Percentiles rank a stretch among this genome's conserved stretches.
These are phyloP conservation scores for Drosophila virilis DNA, from an alignment of 1,140 invertebrate genomes.

Conservation along the genomic window DNA sequence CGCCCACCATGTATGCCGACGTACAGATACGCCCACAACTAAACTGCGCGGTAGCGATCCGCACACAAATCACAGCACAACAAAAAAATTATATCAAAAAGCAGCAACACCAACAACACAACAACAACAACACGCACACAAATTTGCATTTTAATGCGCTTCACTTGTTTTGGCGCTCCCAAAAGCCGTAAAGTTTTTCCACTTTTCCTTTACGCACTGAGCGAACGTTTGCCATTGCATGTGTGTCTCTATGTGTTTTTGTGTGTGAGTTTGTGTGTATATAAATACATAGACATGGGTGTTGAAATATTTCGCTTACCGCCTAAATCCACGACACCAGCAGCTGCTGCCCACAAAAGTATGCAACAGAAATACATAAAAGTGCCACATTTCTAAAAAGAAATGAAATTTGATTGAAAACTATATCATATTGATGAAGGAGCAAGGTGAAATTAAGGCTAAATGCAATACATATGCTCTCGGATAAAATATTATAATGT, in stretches of 20 bases:
- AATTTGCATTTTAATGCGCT: conserved; percentile 83
- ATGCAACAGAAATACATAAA: conserved; percentile 16
- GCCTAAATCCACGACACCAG: conserved; percentile 30
- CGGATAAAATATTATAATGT: too few species aligned
- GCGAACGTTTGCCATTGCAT: conserved; percentile 5
- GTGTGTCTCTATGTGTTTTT: neutral
- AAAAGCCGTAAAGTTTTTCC: conserved; percentile 26
- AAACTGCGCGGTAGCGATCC: conserved; percentile 58
- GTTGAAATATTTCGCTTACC: conserved; percentile 37
- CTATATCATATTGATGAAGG: too few species aligned
- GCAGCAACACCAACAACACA: conserved; percentile 11
- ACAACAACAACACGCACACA: conserved; percentile 38
- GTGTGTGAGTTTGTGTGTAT: neutral
- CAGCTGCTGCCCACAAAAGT: conserved; percentile 29
- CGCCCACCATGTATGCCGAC: conserved; percentile 43
- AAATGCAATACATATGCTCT: too few species aligned
- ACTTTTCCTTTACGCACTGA: conserved; percentile 31
- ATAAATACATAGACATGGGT: conserved; percentile 4
- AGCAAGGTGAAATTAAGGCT: too few species aligned
- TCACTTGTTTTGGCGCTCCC: conserved; percentile 74
- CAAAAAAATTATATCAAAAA: conserved; percentile 37
- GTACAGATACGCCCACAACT: conserved; percentile 69
- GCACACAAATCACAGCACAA: conserved; percentile 68
- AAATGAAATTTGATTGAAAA: neutral
- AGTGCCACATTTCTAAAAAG: neutral